These are phyloP conservation scores for Drosophila rellima DNA, from an alignment of 2,888 invertebrate genomes.

Conservation along the genomic window DNA sequence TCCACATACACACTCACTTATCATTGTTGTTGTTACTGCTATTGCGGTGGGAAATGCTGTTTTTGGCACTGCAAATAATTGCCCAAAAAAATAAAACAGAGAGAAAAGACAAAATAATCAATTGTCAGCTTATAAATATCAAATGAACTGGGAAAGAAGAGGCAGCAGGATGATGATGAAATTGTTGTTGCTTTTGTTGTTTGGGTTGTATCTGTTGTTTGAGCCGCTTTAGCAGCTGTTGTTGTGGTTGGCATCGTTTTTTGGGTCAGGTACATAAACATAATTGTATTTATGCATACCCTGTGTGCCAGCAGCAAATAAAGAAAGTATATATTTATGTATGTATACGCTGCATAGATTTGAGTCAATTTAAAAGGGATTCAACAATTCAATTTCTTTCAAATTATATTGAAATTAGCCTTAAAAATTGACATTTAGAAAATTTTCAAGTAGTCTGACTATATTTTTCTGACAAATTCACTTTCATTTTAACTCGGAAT, in stretches of 20 bases:
- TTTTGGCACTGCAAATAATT: slow-evolving; percentile 60
- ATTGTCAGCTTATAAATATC: slow-evolving; percentile 67
- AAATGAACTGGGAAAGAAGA: slow-evolving; percentile 38
- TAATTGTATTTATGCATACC: slow-evolving; percentile 29
- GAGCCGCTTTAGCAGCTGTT: slow-evolving; percentile 16
- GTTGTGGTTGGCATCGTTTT: slow-evolving; percentile 22
- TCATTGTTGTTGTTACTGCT: slow-evolving; percentile 32
- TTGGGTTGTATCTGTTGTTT: slow-evolving; percentile 11
- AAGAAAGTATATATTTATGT: background rate
- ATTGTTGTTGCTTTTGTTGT: slow-evolving; percentile 18
- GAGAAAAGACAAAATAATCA: slow-evolving; percentile 45
- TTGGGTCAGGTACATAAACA: slow-evolving; percentile 33
- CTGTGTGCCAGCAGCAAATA: background rate
- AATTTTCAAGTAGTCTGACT: no score
- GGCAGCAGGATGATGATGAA: slow-evolving; percentile 3
- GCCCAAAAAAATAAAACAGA: slow-evolving; percentile 19
- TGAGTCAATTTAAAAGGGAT: background rate
- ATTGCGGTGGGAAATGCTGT: slow-evolving; percentile 34
- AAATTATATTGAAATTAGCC: no score
- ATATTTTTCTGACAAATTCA: no score
- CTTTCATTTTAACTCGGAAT: background rate
- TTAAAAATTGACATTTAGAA: no score
- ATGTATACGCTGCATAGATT: background rate
- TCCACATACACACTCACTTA: slow-evolving; percentile 26
- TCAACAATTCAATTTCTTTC: background rate